phyloP scores from a whole-genome alignment of 2,888 invertebrate genomes.

The Drosophila stalkeri region DNA sequence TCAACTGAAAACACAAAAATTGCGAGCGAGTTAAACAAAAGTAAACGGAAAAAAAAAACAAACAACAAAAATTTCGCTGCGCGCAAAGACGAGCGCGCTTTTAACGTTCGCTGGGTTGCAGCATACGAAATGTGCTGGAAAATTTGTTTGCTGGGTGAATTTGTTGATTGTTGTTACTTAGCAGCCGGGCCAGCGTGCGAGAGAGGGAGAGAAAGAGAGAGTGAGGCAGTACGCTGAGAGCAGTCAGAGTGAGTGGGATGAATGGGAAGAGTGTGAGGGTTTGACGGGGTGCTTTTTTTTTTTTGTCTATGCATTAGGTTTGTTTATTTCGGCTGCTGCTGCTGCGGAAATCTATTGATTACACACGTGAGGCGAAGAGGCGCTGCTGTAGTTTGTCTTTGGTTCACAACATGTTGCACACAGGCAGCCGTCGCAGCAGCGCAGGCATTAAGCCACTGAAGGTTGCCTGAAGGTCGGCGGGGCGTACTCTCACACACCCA shows the following conservation, averaged over 20 bases:
- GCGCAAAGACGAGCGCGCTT: slow-evolving; percentile 7
- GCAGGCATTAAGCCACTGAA: slow-evolving; percentile 68
- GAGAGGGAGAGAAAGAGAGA: slow-evolving; percentile 5
- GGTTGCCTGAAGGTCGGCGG: slow-evolving; percentile 85
- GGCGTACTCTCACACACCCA: slow-evolving; percentile 46
- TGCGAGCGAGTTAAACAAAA: slow-evolving; percentile 21
- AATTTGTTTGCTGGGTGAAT: slow-evolving; percentile 57
- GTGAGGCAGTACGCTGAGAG: background rate
- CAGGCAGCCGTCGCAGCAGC: slow-evolving; percentile 27
- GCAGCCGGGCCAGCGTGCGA: slow-evolving; percentile 66
- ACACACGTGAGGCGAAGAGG: slow-evolving; percentile 77
- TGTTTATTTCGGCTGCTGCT: slow-evolving; percentile 62
- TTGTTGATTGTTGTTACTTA: slow-evolving; percentile 82
- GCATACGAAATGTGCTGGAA: slow-evolving; percentile 5
- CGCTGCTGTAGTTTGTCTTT: slow-evolving; percentile 37
- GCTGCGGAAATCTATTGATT: slow-evolving; percentile 73
- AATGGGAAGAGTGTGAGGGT: slow-evolving; percentile 10
- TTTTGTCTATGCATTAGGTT: slow-evolving; percentile 21
- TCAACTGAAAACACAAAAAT: slow-evolving; percentile 60
- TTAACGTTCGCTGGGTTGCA: slow-evolving; percentile 39
- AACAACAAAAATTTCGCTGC: background rate
- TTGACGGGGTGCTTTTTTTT: slow-evolving; percentile 18
- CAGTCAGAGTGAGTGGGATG: background rate
- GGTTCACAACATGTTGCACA: slow-evolving; percentile 59
- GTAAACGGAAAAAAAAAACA: background rate